Evolutionary conservation across 2,797 vertebrate genomes (phyloP).

Genomic region (Ctenopoma multispine): DNA sequence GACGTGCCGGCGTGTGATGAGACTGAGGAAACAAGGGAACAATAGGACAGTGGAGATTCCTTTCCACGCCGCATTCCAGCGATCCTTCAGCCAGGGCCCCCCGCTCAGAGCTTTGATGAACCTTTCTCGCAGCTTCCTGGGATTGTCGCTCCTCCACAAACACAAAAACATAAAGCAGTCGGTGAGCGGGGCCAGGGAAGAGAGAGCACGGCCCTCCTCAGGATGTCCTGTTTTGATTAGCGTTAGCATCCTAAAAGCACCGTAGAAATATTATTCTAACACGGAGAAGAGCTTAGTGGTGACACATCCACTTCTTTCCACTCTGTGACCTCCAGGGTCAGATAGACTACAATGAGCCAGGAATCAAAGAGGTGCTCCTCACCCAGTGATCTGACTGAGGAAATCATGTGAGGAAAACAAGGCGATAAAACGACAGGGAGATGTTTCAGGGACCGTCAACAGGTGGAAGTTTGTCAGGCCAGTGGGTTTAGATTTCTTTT

Average conservation of each 20-base stretch:
- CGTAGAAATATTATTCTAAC: slow-evolving; percentile 98
- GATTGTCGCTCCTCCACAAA: slow-evolving; percentile 96
- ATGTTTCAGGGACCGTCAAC: slow-evolving; percentile 58
- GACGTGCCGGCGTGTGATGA: slow-evolving; percentile 86
- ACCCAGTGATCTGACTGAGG: slow-evolving; percentile 65
- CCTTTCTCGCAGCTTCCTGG: slow-evolving; percentile 96
- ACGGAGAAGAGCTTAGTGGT: slow-evolving; percentile 81
- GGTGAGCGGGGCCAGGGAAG: slow-evolving; percentile 71
- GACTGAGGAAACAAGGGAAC: slow-evolving; percentile 95
- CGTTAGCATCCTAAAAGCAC: slow-evolving; percentile 94
- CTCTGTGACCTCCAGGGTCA: slow-evolving; percentile 79
- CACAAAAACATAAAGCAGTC: slow-evolving; percentile 88
- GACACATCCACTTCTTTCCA: slow-evolving; percentile 82
- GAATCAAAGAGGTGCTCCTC: slow-evolving; percentile 81
- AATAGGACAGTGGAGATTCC: slow-evolving; percentile 99
- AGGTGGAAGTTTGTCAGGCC: slow-evolving; percentile 61
- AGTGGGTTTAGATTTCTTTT: slow-evolving; percentile 28
- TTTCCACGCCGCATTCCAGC: slow-evolving; percentile 94
- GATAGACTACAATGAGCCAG: slow-evolving; percentile 72
- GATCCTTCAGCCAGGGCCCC: slow-evolving; percentile 88
- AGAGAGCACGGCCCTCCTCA: slow-evolving; percentile 85
- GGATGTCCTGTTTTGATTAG: slow-evolving; percentile 99
- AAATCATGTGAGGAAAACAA: slow-evolving; percentile 75
- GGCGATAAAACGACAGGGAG: slow-evolving; percentile 65
- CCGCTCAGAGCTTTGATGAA: slow-evolving; percentile 96